Evolutionary conservation across 2,888 invertebrate species (phyloP), one percentile per base, ranked within the genome.

Genomic region (Cordylochernes scorpioides): DNA sequence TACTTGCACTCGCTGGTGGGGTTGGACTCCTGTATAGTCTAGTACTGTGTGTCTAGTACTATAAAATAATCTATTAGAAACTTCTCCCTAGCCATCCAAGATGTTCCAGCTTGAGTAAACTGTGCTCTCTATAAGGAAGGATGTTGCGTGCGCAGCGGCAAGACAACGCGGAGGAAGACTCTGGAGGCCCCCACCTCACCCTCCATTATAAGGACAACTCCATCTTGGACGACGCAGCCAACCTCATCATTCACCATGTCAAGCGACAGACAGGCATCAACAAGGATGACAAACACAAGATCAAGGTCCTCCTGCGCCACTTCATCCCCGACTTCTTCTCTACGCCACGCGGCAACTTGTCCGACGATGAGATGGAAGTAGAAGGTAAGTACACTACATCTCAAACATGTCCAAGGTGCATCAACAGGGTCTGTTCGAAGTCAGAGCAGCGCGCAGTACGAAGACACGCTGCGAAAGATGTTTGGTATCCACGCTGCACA

Each of bases 391-490:
- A n/a, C n/a, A n/a, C n/a, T n/a, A n/a, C n/a, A n/a, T n/a, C n/a
- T n/a, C n/a, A n/a, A n/a, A n/a, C n/a, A n/a, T n/a, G n/a, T n/a
- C n/a, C n/a, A n/a, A n/a, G n/a, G n/a, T n/a, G n/a, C n/a, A n/a
- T n/a, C n/a, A n/a, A n/a, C n/a, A n/a, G n/a, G n/a, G n/a, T n/a
- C n/a, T n/a, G n/a, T n/a, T n/a, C n/a, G n/a, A n/a, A n/a, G 9
- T 10, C 25, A 9, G 9, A 25, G 8, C 14, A 63, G 74, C 5
- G 66, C 68, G 28, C 67, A 71, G 1, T 94, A 77, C 53, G 94
- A 94, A 51, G 94, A 97, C 52, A 77, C 77, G 1, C 62, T 88
- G 36, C 54, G 91, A 8, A 86, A 91, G 58, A 84, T 94, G 82
- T 84, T 80, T 52, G 78, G 91, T 37, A 91, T 91, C 45, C 74